phyloP scores from a whole-genome alignment of 1,140 invertebrate genomes.

The Maniola jurtina region DNA sequence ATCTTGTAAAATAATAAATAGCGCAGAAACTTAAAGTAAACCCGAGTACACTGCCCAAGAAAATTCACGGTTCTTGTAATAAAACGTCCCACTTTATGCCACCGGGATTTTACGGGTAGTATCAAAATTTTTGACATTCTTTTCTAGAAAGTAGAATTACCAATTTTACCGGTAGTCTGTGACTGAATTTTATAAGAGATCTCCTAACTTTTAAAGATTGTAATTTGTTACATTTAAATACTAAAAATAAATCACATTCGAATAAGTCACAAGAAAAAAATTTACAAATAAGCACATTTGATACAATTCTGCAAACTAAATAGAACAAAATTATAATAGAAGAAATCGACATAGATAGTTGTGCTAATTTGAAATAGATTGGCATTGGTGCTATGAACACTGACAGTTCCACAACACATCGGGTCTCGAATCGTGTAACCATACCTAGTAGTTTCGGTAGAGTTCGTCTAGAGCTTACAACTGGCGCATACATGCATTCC shows the following conservation, averaged over 20 bases:
- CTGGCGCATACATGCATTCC: slow-evolving; percentile 47
- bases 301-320: slow-evolving; percentile 53
- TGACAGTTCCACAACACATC: slow-evolving; percentile 37
- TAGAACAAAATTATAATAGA: slow-evolving; percentile 61
- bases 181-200: slow-evolving; percentile 76
- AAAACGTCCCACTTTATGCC: slow-evolving; percentile 44
- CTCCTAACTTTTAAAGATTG: slow-evolving; percentile 63
- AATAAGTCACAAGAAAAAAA: slow-evolving; percentile 47
- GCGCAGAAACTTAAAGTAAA: slow-evolving; percentile 51
- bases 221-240: slow-evolving; percentile 57
- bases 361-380: slow-evolving; percentile 56
- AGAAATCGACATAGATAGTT: slow-evolving; percentile 53
- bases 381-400: slow-evolving; percentile 65
- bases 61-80: slow-evolving; percentile 45
- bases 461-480: slow-evolving; percentile 58
- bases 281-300: slow-evolving; percentile 51
- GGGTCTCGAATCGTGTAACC: slow-evolving; percentile 48
- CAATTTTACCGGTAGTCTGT: slow-evolving; percentile 68
- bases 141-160: slow-evolving; percentile 70
- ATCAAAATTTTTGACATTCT: slow-evolving; percentile 68
- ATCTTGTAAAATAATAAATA: slow-evolving; percentile 41
- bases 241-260: slow-evolving; percentile 45
- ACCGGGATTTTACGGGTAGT: slow-evolving; percentile 54
- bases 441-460: slow-evolving; percentile 52
- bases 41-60: slow-evolving; percentile 61